Conservation (phyloP, 2,888 invertebrate species). For the Azorinus chamasolen region DNA sequence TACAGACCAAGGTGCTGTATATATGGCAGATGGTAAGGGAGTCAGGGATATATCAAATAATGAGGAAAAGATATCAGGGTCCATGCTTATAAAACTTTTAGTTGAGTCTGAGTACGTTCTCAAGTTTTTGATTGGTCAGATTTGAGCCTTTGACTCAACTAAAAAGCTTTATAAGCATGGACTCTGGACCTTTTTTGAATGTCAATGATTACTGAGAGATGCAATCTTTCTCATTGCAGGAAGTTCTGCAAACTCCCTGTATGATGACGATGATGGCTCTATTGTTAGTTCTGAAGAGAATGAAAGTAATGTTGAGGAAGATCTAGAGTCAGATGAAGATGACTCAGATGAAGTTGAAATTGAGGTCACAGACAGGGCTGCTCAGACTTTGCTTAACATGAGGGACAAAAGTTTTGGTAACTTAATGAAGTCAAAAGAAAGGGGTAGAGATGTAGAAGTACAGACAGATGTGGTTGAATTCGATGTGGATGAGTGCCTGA, state of each 20-base stretch:
- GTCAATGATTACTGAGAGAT: too few species aligned
- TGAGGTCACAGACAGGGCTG: slow-evolving; percentile 52
- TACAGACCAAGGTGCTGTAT: too few species aligned
- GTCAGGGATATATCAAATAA: too few species aligned
- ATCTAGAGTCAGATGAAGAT: slow-evolving; percentile 36
- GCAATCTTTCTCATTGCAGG: slow-evolving; percentile 56
- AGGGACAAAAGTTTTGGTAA: slow-evolving; percentile 44
- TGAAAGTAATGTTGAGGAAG: slow-evolving; percentile 47
- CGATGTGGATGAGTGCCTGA: slow-evolving; percentile 3
- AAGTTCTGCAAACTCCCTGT: slow-evolving; percentile 29
- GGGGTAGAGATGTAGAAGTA: slow-evolving; percentile 3
- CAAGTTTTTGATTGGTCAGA: too few species aligned
- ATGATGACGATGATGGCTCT: slow-evolving; percentile 8
- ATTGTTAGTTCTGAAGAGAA: slow-evolving; percentile 26
- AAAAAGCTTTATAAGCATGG: too few species aligned
- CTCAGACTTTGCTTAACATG: slow-evolving; percentile 56
- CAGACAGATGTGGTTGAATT: slow-evolving; percentile 47
- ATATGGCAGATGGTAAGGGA: too few species aligned
- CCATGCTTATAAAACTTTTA: too few species aligned
- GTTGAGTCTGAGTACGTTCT: too few species aligned
- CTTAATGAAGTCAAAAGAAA: slow-evolving; percentile 8
- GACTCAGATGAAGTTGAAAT: slow-evolving; percentile 46
- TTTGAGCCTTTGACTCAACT: too few species aligned
- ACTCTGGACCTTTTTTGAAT: too few species aligned
- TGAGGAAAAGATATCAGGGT: too few species aligned